phyloP scores from a whole-genome alignment of 2,797 vertebrate genomes.

The Sebastes cheni region DNA sequence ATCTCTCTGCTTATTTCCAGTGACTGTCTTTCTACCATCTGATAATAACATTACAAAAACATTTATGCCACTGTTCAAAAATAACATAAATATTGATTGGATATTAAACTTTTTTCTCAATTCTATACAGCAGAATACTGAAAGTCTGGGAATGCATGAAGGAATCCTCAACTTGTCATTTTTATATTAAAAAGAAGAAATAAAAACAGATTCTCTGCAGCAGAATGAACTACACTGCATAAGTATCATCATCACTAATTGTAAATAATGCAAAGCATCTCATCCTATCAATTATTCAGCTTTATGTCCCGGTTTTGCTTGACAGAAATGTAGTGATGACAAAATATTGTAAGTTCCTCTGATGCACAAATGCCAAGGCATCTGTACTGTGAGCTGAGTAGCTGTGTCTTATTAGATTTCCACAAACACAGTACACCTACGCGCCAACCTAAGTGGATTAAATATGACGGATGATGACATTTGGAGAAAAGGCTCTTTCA shows the following conservation, averaged over 20 bases:
- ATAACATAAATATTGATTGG: constrained; percentile 72
- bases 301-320: constrained; percentile 77
- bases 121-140: constrained; percentile 51
- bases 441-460: constrained; percentile 79
- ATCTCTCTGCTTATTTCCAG: constrained; percentile 52
- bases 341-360: constrained; percentile 74
- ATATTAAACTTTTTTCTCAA: constrained; percentile 65
- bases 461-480: constrained; percentile 82
- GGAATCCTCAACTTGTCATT: constrained; percentile 55
- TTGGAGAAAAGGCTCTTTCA: constrained; percentile 80
- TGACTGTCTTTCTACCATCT: constrained; percentile 31
- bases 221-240: constrained; percentile 60
- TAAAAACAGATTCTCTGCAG: constrained; percentile 54
- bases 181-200: constrained; percentile 47
- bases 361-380: constrained; percentile 69
- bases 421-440: constrained; percentile 79
- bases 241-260: constrained; percentile 76
- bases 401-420: constrained; percentile 80
- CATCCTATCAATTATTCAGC: constrained; percentile 81
- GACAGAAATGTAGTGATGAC: constrained; percentile 75
- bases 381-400: constrained; percentile 63
- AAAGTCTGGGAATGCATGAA: constrained; percentile 39
- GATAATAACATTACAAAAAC: constrained; percentile 60
- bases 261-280: constrained; percentile 79
- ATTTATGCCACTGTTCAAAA: constrained; percentile 55